These are phyloP conservation scores for Porites divaricata DNA, from an alignment of 92 coral and sea anemone genomes.

Conservation along the genomic window DNA sequence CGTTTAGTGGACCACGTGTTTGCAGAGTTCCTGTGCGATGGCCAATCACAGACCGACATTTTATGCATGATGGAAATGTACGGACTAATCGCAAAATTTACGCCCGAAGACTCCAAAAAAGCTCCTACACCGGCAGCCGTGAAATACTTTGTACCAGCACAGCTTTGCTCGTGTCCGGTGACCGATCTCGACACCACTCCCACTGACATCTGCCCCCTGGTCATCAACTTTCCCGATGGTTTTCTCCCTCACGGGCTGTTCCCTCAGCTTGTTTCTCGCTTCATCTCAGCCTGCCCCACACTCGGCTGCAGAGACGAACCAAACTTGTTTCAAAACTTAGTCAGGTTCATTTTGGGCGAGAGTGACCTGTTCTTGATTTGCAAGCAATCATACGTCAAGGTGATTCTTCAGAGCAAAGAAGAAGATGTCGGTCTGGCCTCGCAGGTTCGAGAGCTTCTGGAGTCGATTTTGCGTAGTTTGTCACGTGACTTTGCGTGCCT, in stretches of 20 bases:
- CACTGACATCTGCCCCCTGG: conserved; percentile 66
- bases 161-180: conserved; percentile 80
- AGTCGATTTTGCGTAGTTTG: conserved; percentile 49
- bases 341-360: conserved; percentile 74
- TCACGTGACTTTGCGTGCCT: conserved; percentile 70
- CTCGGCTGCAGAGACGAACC: conserved; percentile 77
- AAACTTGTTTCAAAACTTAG: conserved; percentile 70
- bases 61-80: conserved; percentile 80
- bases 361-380: conserved; percentile 71
- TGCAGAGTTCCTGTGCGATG: conserved; percentile 63
- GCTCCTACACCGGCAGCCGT: conserved; percentile 1
- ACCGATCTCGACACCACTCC: conserved; percentile 56
- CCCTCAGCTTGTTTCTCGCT: conserved; percentile 71
- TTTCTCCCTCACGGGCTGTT: conserved; percentile 88
- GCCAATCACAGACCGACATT: conserved; percentile 69
- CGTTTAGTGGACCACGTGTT: conserved; percentile 71
- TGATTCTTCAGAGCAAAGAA: conserved; percentile 38
- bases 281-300: conserved; percentile 67
- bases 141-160: conserved; percentile 85
- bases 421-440: conserved; percentile 38
- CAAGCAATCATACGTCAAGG: conserved; percentile 74
- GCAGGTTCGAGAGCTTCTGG: conserved; percentile 45
- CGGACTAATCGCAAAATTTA: conserved; percentile 73
- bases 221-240: conserved; percentile 79
- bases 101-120: conserved; percentile 20